Base-by-base conservation (phyloP, 2,113 vertebrate genomes). In the Bos javanicus region DNA sequence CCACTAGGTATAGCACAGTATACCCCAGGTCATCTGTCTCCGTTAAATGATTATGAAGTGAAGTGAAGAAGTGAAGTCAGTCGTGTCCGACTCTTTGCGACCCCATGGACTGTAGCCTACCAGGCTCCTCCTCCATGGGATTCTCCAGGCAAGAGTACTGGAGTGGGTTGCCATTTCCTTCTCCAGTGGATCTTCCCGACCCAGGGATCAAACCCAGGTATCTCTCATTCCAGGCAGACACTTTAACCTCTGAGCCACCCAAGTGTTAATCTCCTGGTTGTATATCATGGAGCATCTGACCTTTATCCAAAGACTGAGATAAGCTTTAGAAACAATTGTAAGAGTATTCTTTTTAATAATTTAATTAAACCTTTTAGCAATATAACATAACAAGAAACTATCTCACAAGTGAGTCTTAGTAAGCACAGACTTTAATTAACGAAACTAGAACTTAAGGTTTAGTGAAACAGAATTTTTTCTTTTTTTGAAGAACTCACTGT, bases 1-100 rank as follows among this genome's bases (percentile, higher is more conserved):
- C 21, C 9, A 21, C 0, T 71, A 17, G 4, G 9, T 71, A 36
- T 71, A 36, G 64, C 64, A n/a, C 1, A 0, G n/a, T 36, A 71
- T 71, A 71, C 9, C 4, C n/a, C 64, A 71, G 64, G 17, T 36
- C 64, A 21, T 36, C n/a, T 71, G 64, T 71, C 64, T 71, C 17
- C 1, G 1, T 67, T 36, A 67, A 67, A 36, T 36, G n/a, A 67
- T 67, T 67, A 36, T 71, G 43, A 46, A 46, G 43, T 43, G 43
- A 43, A 43, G 43, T 46, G 43, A 46, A 46, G 43, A 46, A 46
- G 43, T 46, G 43, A 43, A 43, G 43, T 46, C 43, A 46, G 43
- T 46, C 0, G 43, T 2, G 43, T 46, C 43, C 43, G 0, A 46
- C 43, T 7, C 43, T 46, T 46, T 46, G 43, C 6, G 43, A 46